These are phyloP conservation scores for Melanotaenia parkinsoni DNA, from an alignment of 2,797 vertebrate genomes.

Conservation along the genomic window DNA sequence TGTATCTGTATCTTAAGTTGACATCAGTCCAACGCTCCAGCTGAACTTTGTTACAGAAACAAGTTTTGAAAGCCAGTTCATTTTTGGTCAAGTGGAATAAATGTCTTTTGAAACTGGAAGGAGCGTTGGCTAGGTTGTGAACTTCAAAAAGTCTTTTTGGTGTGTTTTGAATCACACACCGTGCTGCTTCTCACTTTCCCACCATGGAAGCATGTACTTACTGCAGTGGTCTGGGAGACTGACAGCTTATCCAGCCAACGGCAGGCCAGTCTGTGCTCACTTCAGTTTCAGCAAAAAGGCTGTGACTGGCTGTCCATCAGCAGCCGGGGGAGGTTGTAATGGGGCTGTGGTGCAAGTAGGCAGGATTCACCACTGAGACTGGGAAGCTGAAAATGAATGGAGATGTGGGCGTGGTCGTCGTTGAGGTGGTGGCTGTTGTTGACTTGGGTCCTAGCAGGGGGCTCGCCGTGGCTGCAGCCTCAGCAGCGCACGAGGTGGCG, in stretches of 20 bases:
- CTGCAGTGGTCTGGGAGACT: slow-evolving; percentile 31
- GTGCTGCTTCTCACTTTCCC: slow-evolving; percentile 37
- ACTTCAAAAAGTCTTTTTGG: slow-evolving; percentile 35
- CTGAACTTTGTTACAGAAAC: slow-evolving; percentile 15
- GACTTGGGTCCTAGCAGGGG: slow-evolving; percentile 81
- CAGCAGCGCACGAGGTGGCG: slow-evolving; percentile 83
- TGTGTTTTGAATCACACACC: slow-evolving; percentile 68
- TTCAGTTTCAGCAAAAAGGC: slow-evolving; percentile 4
- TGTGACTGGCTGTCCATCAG: slow-evolving; percentile 68
- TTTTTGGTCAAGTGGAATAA: slow-evolving; percentile 67
- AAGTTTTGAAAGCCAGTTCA: slow-evolving; percentile 32
- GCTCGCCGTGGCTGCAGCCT: slow-evolving; percentile 79
- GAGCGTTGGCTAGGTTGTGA: slow-evolving; percentile 56
- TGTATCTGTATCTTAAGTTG: slow-evolving; percentile 7
- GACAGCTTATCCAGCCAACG: slow-evolving; percentile 45
- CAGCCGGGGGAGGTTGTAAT: slow-evolving; percentile 86
- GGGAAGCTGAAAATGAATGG: slow-evolving; percentile 89
- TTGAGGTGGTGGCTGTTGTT: slow-evolving; percentile 59
- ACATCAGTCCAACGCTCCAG: slow-evolving; percentile 55
- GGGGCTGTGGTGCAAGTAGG: slow-evolving; percentile 83
- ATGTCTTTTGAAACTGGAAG: slow-evolving; percentile 41
- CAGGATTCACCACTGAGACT: slow-evolving; percentile 80
- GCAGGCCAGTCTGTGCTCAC: slow-evolving; percentile 43
- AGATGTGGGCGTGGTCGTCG: slow-evolving; percentile 74
- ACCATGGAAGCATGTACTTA: slow-evolving; percentile 57